Evolutionary conservation across 2,888 invertebrate genomes (phyloP), one percentile per base, ranked within the genome.

Genomic region (Blastobasis adustella): DNA sequence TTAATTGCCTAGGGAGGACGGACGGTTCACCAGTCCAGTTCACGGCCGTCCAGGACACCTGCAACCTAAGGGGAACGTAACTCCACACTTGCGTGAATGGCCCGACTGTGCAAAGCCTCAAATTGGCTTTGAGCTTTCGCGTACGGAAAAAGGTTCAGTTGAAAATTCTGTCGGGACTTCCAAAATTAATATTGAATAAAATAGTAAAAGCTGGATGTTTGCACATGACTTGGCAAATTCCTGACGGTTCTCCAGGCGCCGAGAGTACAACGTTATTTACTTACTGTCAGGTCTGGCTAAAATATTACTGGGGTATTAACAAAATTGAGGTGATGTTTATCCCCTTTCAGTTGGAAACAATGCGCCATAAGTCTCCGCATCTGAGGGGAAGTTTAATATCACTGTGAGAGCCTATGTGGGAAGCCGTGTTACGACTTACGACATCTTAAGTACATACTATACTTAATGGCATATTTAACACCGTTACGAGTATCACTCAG

Each of bases 301-400:
- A 40, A 51, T 51, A 51, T 51, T 50, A 54, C 53, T 50, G 53
- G 49, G 53, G 52, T 58, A 60, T 63, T 60, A 62, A 50, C 58
- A 54, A 58, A 57, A 63, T 63, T 57, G 62, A 57, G 58, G 58
- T 54, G 56, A 62, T 59, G 59, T 63, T 64, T 65, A 62, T 58
- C 60, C 59, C 52, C 59, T 56, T 62, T 61, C 53, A 61, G 58
- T 58, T 60, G 53, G 58, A 63, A 65, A 68, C 67, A 70, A 67
- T 67, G 61, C 53, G 54, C 63, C 59, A 67, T 71, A 69, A 67
- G 60, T 66, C 62, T 61, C 60, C 55, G 53, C 58, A 63, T 63
- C 59, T 58, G 56, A 63, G 56, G 60, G 53, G 59, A 63, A 61
- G 63, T 71, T 68, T 71, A 69, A 73, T 73, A 73, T 71, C 63